phyloP scores from a whole-genome alignment of 53 echinoderm and acorn worm species.

The Pentamera pediparva region DNA sequence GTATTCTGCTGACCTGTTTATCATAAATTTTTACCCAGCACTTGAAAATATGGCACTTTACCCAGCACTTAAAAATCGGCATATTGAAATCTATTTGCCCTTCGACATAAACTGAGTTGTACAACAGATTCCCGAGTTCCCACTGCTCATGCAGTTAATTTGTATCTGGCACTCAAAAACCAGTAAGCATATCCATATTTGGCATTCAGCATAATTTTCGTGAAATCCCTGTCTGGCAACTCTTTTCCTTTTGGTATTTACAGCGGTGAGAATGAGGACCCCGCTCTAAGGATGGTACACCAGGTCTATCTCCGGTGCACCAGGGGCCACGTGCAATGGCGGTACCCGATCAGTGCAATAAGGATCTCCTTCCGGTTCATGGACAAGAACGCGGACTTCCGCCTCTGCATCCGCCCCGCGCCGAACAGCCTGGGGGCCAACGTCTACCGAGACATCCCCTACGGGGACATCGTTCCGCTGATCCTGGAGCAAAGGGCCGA shows the following conservation, averaged over 20 bases:
- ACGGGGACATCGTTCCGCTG: slow-evolving; percentile 11
- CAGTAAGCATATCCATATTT: no score
- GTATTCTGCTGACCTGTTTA: no score
- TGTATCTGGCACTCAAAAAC: no score
- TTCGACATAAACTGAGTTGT: no score
- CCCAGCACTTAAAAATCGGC: no score
- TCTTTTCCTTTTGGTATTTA: slow-evolving; percentile 23
- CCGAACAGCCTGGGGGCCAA: slow-evolving; percentile 58
- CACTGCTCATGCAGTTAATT: no score
- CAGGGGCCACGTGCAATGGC: slow-evolving; percentile 61
- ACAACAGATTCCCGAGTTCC: no score
- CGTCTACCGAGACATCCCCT: slow-evolving; percentile 57
- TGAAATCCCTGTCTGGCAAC: neutral
- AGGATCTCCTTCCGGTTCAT: slow-evolving; percentile 60
- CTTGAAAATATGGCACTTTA: no score
- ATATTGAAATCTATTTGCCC: no score
- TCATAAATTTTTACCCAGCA: no score
- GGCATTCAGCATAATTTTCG: neutral
- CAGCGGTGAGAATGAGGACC: slow-evolving; percentile 66
- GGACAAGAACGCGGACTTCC: slow-evolving; percentile 55
- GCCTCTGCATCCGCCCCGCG: slow-evolving; percentile 58
- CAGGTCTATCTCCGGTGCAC: slow-evolving; percentile 67
- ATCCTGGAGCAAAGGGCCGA: neutral
- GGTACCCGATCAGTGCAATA: slow-evolving; percentile 62
- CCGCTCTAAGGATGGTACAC: slow-evolving; percentile 38